Percentiles rank a stretch among this genome's conserved stretches.
Evolutionary conservation across 2,113 vertebrate species (phyloP).

Genomic region (Percopsis transmontana): DNA sequence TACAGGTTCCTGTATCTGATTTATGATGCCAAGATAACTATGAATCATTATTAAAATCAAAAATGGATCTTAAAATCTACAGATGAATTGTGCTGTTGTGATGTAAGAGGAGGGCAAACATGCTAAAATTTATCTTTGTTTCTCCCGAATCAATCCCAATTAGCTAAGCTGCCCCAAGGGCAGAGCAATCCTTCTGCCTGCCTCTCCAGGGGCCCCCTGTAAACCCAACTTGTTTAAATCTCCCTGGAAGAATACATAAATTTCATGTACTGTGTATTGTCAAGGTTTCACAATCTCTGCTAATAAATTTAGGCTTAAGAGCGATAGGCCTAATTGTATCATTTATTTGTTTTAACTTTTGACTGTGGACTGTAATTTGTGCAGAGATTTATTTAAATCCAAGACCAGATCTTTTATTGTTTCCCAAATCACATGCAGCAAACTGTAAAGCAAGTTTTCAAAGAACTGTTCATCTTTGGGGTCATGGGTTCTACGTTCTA

Average conservation of each 20-base stretch:
- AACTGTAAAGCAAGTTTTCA: no score
- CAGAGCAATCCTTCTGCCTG: slow-evolving; percentile 9
- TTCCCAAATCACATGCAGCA: no score
- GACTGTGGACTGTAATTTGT: slow-evolving; percentile 2
- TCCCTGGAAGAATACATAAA: slow-evolving; percentile 41
- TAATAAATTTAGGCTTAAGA: slow-evolving; percentile 39
- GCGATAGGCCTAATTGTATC: background rate
- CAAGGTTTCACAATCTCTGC: slow-evolving; percentile 35
- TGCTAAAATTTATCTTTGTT: background rate
- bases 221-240: slow-evolving; percentile 38
- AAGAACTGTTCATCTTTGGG: no score
- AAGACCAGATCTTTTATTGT: no score
- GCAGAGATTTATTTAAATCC: no score
- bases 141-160: slow-evolving; percentile 33
- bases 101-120: no score
- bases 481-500: no score
- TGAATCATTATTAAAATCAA: no score
- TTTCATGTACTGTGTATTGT: slow-evolving; percentile 40
- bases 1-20: no score
- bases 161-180: slow-evolving; percentile 10
- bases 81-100: no score
- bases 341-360: slow-evolving; percentile 12
- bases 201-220: slow-evolving; percentile 14
- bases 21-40: no score
- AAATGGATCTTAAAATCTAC: no score